These are phyloP conservation scores for Rhea pennata DNA, from an alignment of 2,113 vertebrate genomes.

Conservation along the genomic window DNA sequence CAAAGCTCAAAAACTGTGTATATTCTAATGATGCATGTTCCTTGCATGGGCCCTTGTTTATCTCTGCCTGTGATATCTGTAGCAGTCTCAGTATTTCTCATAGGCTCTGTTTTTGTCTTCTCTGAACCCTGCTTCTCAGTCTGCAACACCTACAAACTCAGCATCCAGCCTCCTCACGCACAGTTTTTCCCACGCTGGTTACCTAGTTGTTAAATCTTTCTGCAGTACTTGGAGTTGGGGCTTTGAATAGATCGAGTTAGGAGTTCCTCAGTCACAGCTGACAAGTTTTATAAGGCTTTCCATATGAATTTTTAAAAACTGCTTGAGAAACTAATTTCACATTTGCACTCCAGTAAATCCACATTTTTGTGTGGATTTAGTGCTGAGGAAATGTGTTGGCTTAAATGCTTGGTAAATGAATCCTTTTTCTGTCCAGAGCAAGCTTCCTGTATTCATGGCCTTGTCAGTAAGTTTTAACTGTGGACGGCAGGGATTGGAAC, in stretches of 20 bases:
- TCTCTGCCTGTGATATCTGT: background rate
- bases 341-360: background rate
- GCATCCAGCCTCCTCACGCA: constrained; percentile 31
- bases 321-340: background rate
- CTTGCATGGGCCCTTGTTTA: background rate
- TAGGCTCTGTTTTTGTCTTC: constrained; percentile 38
- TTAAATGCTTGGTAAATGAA: background rate
- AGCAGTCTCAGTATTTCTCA: constrained; percentile 21
- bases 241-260: constrained; percentile 51
- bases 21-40: background rate
- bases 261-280: constrained; percentile 40
- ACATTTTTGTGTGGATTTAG: background rate
- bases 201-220: constrained; percentile 60
- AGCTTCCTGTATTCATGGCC: background rate
- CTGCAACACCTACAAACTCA: constrained; percentile 65
- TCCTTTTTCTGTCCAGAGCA: background rate
- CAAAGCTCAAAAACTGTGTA: background rate
- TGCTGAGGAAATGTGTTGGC: background rate
- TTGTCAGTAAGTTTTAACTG: background rate
- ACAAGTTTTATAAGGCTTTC: constrained; percentile 41
- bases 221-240: background rate
- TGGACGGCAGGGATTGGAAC: background rate
- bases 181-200: background rate
- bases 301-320: background rate
- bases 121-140: constrained; percentile 44